Conservation (phyloP, 2,797 vertebrate genomes). For the Otolemur crassicaudatus region DNA sequence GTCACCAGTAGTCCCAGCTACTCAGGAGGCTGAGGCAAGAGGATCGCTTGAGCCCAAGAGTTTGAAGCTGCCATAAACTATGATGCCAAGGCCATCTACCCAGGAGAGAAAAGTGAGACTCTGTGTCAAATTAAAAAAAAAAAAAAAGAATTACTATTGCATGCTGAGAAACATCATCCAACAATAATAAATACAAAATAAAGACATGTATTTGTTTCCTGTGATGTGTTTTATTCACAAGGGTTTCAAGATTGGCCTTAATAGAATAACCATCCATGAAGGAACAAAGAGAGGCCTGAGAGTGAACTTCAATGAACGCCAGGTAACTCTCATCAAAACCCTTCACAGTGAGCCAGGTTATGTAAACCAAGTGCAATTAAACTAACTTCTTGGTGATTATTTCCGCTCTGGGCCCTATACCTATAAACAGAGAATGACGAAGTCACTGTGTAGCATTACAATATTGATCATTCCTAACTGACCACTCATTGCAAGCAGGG, state of each 20-base stretch:
- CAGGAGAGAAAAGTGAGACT: no score
- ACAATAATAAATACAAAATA: conserved; percentile 59
- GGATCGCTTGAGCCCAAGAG: no score
- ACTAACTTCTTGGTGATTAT: background rate
- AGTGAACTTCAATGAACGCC: conserved; percentile 25
- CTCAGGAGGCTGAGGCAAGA: no score
- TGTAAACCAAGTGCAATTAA: background rate
- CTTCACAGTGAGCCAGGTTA: background rate
- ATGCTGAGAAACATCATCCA: conserved; percentile 42
- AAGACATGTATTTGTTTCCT: conserved; percentile 39
- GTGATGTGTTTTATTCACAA: conserved; percentile 37
- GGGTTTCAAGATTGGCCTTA: conserved; percentile 31
- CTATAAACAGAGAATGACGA: background rate
- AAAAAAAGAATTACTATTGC: background rate
- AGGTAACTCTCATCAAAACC: background rate
- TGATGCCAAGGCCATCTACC: no score
- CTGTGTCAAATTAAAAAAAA: no score
- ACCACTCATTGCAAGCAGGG: background rate
- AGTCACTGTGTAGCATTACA: background rate
- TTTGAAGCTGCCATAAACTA: no score
- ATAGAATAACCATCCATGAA: conserved; percentile 1
- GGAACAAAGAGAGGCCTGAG: background rate
- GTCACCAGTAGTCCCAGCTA: no score
- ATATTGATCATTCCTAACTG: background rate
- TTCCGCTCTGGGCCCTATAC: background rate